Evolutionary conservation across 2,888 invertebrate genomes (phyloP).

Genomic region (Digitonthophagus gazella): DNA sequence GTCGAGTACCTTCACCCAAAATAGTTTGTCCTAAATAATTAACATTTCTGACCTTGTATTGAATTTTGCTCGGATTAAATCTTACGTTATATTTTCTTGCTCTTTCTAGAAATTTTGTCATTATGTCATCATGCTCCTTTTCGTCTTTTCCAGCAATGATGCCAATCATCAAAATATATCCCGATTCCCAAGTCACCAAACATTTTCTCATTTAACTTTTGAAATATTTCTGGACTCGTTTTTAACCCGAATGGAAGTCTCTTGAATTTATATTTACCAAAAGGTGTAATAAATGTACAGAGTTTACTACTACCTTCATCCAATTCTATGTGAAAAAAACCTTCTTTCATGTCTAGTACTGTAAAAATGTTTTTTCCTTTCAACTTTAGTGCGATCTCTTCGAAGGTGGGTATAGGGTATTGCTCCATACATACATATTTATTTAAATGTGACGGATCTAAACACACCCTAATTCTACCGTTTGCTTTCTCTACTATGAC

Average conservation of each 20-base stretch:
- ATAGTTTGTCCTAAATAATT: conserved; percentile 37
- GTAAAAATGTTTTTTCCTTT: conserved; percentile 18
- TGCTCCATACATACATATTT: too few species aligned
- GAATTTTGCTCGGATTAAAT: conserved; percentile 39
- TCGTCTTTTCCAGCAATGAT: conserved; percentile 17
- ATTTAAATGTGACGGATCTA: conserved; percentile 16
- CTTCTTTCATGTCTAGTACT: conserved; percentile 20
- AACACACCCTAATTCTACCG: conserved; percentile 15
- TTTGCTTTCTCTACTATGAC: conserved; percentile 18
- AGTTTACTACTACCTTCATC: conserved; percentile 8
- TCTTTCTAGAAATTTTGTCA: conserved; percentile 19
- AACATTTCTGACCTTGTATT: conserved; percentile 34
- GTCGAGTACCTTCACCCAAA: conserved; percentile 28
- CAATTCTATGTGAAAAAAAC: conserved; percentile 17
- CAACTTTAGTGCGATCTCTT: conserved; percentile 17
- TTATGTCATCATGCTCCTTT: conserved; percentile 17
- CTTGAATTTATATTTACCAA: conserved; percentile 20
- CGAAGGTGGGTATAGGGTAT: too few species aligned
- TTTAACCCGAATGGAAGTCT: conserved; percentile 20
- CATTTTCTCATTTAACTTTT: conserved; percentile 17
- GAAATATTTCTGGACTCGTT: conserved; percentile 17
- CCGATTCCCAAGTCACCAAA: conserved; percentile 19
- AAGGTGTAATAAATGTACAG: conserved; percentile 8
- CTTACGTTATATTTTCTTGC: conserved; percentile 36
- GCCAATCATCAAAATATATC: conserved; percentile 20